A percentile compares a stretch with the other conserved stretches of the same genome.
These are phyloP conservation scores for Matsumyia berberina DNA, from an alignment of 2,888 invertebrate species.

Conservation along the genomic window DNA sequence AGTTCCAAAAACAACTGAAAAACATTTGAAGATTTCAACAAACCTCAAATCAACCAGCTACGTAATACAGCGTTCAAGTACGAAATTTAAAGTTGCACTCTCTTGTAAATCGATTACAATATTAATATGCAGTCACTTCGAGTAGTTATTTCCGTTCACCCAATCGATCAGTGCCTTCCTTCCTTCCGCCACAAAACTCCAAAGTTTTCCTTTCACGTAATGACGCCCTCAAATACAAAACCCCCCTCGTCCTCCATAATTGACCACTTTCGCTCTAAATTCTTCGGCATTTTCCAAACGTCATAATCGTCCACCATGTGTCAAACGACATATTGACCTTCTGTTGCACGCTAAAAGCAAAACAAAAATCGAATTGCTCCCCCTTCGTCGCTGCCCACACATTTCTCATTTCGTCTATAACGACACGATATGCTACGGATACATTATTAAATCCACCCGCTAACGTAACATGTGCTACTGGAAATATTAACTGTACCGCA, in stretches of 20 bases:
- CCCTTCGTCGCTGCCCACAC: not conserved
- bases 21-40: too few relatives aligned
- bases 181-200: constrained; percentile 29
- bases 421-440: not conserved
- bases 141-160: constrained; percentile 40
- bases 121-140: constrained; percentile 23
- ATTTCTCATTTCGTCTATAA: not conserved
- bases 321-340: constrained; percentile 64
- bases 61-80: too few relatives aligned
- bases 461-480: constrained; percentile 15
- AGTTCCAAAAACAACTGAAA: too few relatives aligned
- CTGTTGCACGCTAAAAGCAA: constrained; percentile 35
- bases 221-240: constrained; percentile 41
- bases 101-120: constrained; percentile 27
- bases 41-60: too few relatives aligned
- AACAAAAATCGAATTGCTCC: constrained; percentile 27
- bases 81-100: too few relatives aligned
- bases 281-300: constrained; percentile 27
- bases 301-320: constrained; percentile 23
- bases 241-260: constrained; percentile 3
- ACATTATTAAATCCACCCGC: constrained; percentile 12
- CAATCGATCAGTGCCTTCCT: constrained; percentile 54
- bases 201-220: constrained; percentile 40
- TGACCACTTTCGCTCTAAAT: constrained; percentile 69
- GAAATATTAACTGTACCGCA: constrained; percentile 26